Base-by-base conservation (phyloP, 2,113 vertebrate genomes). In the Pholis gunnellus region DNA sequence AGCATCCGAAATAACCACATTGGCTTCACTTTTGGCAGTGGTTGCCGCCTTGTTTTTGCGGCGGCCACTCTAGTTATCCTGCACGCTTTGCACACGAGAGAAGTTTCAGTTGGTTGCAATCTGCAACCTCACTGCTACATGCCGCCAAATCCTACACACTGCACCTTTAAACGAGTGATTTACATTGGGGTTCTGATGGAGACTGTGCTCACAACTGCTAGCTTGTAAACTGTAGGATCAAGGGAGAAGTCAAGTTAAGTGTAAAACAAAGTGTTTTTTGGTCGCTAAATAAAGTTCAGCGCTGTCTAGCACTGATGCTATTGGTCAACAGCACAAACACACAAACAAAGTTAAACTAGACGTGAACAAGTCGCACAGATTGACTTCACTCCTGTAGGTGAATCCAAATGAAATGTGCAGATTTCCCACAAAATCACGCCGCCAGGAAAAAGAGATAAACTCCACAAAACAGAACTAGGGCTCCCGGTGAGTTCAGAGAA, bases 91-190 rank as follows among this genome's bases (percentile, higher is more conserved):
- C 34, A 34, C 34, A 34, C 3, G 34, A 5, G 34, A 34, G 34
- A 34, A 34, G 34, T 34, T 34, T 34, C 44, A 46, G 14, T 15
- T 17, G 44, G 44, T 17, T 46, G 17, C 44, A 46, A 15, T 46
- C 44, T 46, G 13, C 11, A 15, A 46, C 44, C 10, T 44, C 42
- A 10, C 40, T 40, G 40, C 40, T 40, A 4, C 10, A 40, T 40
- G 40, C 40, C 40, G 1, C 5, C 1, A 42, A 42, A 42, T 42
- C 40, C 40, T 13, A 11, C 40, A 44, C 42, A 13, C 11, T 14
- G 42, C 42, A 44, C 42, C 44, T 46, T 34, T 34, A 36, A 44
- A 73, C 50, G 13, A 74, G 48, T 57, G 17, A 61, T 86, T 52
- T 56, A 63, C 10, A n/a, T 40, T 6, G 34, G 3, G 34, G 34